Conservation (phyloP, 2,797 vertebrate species). For the Mastacembelus armatus region DNA sequence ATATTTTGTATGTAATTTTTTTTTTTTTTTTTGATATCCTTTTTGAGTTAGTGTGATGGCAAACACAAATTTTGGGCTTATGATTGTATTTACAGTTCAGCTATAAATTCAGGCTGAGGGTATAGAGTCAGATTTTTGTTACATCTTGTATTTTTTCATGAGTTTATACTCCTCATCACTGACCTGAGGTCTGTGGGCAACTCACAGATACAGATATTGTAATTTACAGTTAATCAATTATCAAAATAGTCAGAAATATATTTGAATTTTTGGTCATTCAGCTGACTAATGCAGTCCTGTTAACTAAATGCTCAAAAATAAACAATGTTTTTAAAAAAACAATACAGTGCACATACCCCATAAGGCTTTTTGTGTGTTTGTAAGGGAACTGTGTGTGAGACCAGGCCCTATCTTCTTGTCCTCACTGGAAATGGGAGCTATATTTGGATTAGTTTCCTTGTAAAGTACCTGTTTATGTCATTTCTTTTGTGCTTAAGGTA, state of each 20-base stretch:
- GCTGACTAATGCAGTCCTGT: too few relatives aligned
- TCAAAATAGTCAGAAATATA: not conserved
- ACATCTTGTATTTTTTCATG: conserved; percentile 1
- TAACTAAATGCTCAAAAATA: too few relatives aligned
- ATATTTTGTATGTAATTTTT: conserved; percentile 33
- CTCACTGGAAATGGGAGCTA: conserved; percentile 59
- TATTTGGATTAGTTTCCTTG: conserved; percentile 59
- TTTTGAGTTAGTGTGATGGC: conserved; percentile 34
- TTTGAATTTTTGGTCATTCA: too few relatives aligned
- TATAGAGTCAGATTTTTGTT: not conserved
- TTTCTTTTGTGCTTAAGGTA: conserved; percentile 56
- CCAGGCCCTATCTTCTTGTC: conserved; percentile 37
- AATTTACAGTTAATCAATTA: too few relatives aligned
- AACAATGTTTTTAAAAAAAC: not conserved
- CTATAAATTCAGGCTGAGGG: not conserved
- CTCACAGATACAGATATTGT: conserved; percentile 22
- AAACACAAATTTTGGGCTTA: not conserved
- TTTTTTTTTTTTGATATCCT: conserved; percentile 23
- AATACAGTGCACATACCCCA: not conserved
- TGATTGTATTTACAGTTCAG: conserved; percentile 6
- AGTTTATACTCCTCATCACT: conserved; percentile 14
- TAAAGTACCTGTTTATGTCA: conserved; percentile 52
- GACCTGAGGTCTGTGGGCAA: conserved; percentile 27
- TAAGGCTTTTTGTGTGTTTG: not conserved
- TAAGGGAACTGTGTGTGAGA: conserved; percentile 8